phyloP scores from a whole-genome alignment of 2,113 vertebrate genomes.

The Diadophis punctatus region DNA sequence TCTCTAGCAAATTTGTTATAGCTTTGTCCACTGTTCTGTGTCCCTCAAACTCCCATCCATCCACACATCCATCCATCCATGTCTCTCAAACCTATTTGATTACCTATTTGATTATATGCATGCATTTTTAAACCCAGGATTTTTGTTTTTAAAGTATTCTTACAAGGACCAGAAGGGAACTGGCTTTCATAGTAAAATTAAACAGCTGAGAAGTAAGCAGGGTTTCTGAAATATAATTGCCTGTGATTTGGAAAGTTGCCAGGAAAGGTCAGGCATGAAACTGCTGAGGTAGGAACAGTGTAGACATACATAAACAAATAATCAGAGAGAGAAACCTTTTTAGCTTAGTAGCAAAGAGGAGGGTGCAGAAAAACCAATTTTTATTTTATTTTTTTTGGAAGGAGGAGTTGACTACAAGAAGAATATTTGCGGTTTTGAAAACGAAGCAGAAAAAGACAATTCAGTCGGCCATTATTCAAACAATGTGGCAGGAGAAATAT shows the following conservation, averaged over 20 bases:
- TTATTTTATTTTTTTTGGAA: neutral
- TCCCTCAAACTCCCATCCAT: constrained; percentile 18
- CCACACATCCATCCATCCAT: constrained; percentile 30
- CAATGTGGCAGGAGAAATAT: neutral
- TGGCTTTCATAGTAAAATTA: neutral
- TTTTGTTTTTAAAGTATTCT: neutral
- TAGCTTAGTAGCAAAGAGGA: neutral
- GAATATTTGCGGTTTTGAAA: neutral
- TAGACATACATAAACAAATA: neutral
- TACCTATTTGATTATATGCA: neutral
- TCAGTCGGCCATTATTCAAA: neutral
- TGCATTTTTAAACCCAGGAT: constrained; percentile 32
- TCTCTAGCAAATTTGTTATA: constrained; percentile 55
- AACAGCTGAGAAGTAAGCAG: constrained; percentile 17
- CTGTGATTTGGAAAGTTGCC: neutral
- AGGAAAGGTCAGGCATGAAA: constrained; percentile 29
- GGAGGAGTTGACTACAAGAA: neutral
- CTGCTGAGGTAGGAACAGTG: neutral
- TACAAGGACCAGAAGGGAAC: constrained; percentile 14
- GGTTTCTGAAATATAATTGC: constrained; percentile 15
- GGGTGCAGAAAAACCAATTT: neutral
- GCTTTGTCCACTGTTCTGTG: constrained; percentile 21
- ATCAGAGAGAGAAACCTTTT: neutral
- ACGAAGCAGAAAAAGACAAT: neutral
- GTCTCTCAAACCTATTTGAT: constrained; percentile 24